Base-by-base conservation (phyloP, 2,113 vertebrate species). In the Sakesphorus luctuosus region DNA sequence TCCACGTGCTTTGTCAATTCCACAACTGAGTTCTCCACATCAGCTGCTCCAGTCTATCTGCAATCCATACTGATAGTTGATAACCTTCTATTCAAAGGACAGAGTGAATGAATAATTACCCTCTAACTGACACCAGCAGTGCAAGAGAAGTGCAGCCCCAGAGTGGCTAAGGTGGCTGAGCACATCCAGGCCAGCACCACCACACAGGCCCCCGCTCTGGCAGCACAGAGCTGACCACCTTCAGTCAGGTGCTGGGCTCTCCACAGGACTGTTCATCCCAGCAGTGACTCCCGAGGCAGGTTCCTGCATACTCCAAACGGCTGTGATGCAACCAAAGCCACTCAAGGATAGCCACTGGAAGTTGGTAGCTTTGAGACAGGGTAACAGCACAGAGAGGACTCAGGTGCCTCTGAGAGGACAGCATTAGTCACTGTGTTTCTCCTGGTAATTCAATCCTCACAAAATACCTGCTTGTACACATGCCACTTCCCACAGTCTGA, bases 21-120 rank as follows among this genome's bases (percentile, higher is more conserved):
- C 10, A 28, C 0, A 0, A 40, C 1, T n/a, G 31, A 78, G 10
- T 35, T 90, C 46, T 49, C 28, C 49, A 36, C 5, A n/a, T 21
- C 38, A 63, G 6, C 56, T 65, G 53, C 40, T 79, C 65, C 15
- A 28, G 14, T 25, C 4, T 36, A 65, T 16, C n/a, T 43, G 40
- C 2, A 2, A 23, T 13, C 31, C 3, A 18, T 6, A 49, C 5
- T 4, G 20, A 28, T 0, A 53, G 21, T 1, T 6, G 28, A 25
- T 12, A 20, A 26, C 53, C 83, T 13, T 7, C 36, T 25, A 20
- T 4, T 20, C 3, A 5, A 72, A 47, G 33, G 25, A 63, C 29
- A 52, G 2, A 38, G 11, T 16, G 21, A 50, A 68, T 14, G 3
- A 79, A 4, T 28, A 75, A 72, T 19, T 28, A 40, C 8, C 13